Percentiles rank a stretch among this genome's conserved stretches.
Evolutionary conservation across 2,797 vertebrate species (phyloP).

Genomic region (Leptatherina wallacei): DNA sequence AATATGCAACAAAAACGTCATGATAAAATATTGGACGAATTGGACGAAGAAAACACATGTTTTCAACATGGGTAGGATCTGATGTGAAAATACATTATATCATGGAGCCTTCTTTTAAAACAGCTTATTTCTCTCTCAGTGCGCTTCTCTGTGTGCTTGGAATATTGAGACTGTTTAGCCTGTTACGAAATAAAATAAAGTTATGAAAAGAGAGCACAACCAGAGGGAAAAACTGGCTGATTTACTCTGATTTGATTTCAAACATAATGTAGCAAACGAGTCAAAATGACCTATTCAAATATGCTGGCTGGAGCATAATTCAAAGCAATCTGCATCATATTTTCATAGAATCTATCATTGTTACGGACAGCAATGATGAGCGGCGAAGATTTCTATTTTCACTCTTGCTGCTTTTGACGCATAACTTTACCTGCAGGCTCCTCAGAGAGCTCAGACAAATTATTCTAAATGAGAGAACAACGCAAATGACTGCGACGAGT

Average conservation of each 20-base stretch:
- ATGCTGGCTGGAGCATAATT: conserved; percentile 55
- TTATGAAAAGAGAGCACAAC: conserved; percentile 43
- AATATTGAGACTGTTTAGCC: conserved; percentile 27
- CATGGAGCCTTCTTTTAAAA: background rate
- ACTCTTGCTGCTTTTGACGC: conserved; percentile 32
- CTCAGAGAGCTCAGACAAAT: conserved; percentile 46
- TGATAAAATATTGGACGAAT: conserved; percentile 19
- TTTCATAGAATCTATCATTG: conserved; percentile 53
- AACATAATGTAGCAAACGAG: conserved; percentile 47
- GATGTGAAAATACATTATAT: background rate
- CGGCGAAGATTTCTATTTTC: conserved; percentile 17
- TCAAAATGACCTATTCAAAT: conserved; percentile 54
- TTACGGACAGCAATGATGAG: conserved; percentile 33
- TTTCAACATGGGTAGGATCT: background rate
- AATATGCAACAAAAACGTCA: conserved; percentile 1
- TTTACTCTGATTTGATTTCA: conserved; percentile 66
- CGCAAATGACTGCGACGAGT: conserved; percentile 40
- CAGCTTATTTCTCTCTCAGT: background rate
- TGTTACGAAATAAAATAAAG: conserved; percentile 32
- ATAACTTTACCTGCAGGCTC: conserved; percentile 54
- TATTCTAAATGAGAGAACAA: conserved; percentile 40
- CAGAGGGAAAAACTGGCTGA: conserved; percentile 29
- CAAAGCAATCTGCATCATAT: conserved; percentile 59
- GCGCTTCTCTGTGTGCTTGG: conserved; percentile 18
- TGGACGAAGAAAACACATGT: background rate